A percentile compares a stretch with the other conserved stretches of the same genome.
phyloP scores from a whole-genome alignment of 2,797 vertebrate genomes.

The Hoplostethus atlanticus region DNA sequence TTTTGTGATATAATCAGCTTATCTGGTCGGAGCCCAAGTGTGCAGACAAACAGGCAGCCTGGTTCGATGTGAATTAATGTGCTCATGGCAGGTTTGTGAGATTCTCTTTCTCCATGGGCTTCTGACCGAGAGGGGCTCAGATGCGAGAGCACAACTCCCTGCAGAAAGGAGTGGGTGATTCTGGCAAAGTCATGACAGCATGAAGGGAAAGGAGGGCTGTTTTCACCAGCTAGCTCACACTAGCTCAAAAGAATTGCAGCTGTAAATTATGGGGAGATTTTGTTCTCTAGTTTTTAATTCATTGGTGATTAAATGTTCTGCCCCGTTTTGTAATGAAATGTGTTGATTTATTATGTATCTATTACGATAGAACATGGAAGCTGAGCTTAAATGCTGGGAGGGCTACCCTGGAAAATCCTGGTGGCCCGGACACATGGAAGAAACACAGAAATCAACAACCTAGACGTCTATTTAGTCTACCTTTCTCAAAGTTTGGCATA shows the following conservation, averaged over 20 bases:
- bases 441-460: too few species aligned
- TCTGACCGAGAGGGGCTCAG: conserved; percentile 53
- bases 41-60: conserved; percentile 73
- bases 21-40: conserved; percentile 74
- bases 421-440: too few species aligned
- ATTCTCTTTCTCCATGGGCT: conserved; percentile 51
- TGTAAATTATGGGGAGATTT: neutral
- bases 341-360: too few species aligned
- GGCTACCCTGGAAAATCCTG: too few species aligned
- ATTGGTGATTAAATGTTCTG: too few species aligned
- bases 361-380: too few species aligned
- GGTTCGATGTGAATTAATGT: conserved; percentile 74
- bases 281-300: too few species aligned
- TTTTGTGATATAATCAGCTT: conserved; percentile 82
- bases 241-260: neutral
- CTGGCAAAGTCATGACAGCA: conserved; percentile 53
- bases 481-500: too few species aligned
- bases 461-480: too few species aligned
- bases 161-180: conserved; percentile 43
- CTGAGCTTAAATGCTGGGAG: too few species aligned
- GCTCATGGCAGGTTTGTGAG: conserved; percentile 68
- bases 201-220: conserved; percentile 38
- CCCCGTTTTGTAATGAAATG: too few species aligned
- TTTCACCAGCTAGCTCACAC: too few species aligned
- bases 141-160: conserved; percentile 52